Evolutionary conservation across 2,888 invertebrate genomes (phyloP).

Genomic region (Eupithecia subfuscata): DNA sequence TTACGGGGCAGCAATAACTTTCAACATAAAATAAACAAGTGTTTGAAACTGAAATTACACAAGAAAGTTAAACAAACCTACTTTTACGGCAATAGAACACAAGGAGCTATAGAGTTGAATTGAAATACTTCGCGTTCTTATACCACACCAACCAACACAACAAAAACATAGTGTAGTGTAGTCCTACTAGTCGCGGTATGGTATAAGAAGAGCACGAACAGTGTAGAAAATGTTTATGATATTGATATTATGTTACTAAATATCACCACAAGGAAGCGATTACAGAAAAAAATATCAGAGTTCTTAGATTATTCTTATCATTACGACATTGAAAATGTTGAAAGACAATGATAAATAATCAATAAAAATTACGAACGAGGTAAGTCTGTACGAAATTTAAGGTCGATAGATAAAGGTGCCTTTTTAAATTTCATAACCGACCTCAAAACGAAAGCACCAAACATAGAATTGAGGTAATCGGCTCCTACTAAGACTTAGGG

Average conservation of each 20-base stretch:
- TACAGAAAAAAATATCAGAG: constrained; percentile 35
- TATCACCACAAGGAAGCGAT: constrained; percentile 44
- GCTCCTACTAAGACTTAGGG: constrained; percentile 37
- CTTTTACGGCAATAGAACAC: not conserved
- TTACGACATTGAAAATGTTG: constrained; percentile 69
- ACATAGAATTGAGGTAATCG: constrained; percentile 30
- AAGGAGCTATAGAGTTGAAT: too few species aligned
- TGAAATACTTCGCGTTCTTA: not conserved
- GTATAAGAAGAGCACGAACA: too few species aligned
- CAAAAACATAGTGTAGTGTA: not conserved
- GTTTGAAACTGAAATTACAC: not conserved
- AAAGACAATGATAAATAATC: constrained; percentile 55
- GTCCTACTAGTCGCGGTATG: too few species aligned
- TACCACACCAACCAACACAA: not conserved
- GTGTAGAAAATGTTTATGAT: not conserved
- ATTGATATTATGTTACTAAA: not conserved
- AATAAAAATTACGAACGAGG: constrained; percentile 3
- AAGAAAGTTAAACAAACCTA: not conserved
- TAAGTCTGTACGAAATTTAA: not conserved
- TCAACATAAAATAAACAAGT: not conserved
- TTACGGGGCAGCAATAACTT: not conserved
- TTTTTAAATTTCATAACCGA: not conserved
- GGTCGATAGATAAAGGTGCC: not conserved
- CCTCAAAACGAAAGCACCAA: not conserved
- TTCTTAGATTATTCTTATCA: constrained; percentile 53